These are phyloP conservation scores for Agriotes lineatus DNA, from an alignment of 2,888 invertebrate species.

Conservation along the genomic window DNA sequence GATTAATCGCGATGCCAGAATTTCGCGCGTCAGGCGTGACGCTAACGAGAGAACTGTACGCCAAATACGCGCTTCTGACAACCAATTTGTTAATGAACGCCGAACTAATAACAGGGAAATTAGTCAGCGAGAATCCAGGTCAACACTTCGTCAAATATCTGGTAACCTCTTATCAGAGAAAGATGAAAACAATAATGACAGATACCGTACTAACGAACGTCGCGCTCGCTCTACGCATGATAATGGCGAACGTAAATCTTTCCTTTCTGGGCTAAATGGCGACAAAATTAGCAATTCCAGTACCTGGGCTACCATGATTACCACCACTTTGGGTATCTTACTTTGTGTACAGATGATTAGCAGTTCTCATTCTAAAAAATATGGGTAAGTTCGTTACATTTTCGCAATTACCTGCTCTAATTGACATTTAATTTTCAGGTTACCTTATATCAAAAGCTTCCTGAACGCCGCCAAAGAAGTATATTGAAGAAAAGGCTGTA, in stretches of 20 bases:
- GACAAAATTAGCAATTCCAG: neutral
- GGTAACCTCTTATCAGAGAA: neutral
- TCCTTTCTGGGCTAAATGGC: neutral
- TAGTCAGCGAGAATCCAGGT: neutral
- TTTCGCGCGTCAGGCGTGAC: neutral
- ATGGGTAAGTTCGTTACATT: conserved; percentile 36
- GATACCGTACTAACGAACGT: neutral
- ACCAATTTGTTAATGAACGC: neutral
- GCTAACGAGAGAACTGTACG: neutral
- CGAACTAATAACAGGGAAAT: neutral
- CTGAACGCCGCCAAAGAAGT: conserved; percentile 32
- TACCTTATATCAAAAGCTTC: neutral
- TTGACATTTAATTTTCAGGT: neutral
- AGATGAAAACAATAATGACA: conserved; percentile 11
- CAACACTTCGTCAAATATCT: neutral
- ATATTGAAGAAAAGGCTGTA: conserved; percentile 31
- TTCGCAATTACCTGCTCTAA: too few relatives aligned
- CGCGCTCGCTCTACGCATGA: neutral
- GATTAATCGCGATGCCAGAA: too few relatives aligned
- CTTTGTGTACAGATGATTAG: conserved; percentile 44
- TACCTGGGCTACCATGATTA: conserved; percentile 35
- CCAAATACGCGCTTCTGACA: neutral
- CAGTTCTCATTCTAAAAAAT: conserved; percentile 43
- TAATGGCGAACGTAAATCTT: neutral
- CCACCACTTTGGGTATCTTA: conserved; percentile 38